Evolutionary conservation across 2,797 vertebrate genomes (phyloP), one percentile per base, ranked within the genome.

Genomic region (Dryobates pubescens): DNA sequence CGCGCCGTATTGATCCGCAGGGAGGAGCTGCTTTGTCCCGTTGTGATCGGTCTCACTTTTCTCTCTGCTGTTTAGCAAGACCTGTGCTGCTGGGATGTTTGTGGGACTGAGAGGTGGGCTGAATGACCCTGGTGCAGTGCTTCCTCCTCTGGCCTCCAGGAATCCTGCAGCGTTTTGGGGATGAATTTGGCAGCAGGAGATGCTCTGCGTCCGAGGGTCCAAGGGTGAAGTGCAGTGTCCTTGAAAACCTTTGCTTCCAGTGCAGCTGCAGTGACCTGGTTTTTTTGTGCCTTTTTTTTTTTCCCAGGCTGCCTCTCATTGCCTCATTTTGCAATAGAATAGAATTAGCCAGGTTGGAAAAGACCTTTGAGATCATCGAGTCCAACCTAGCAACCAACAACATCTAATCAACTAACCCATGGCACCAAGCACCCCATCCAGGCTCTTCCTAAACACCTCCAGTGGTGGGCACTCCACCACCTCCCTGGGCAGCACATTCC

Each of bases 81-180:
- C 27, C 9, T 0, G 0, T 74, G 51, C 41, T 85, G 26, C 69
- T 17, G 47, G 34, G 29, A 32, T 49, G 9, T 32, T 71, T 53
- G 17, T 82, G 24, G 76, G 45, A 30, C 1, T 53, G 30, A 14
- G 51, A 88, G 13, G 2, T 69, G 53, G 6, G 8, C 1, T 74
- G 32, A 30, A 24, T n/a, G 54, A 22, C 38, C 76, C 13, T 30
- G 17, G 6, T 64, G 13, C 53, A 8, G 9, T 29, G 17, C 30
- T 54, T 67, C 79, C 17, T 73, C 10, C 9, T 20, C 12, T 1
- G 1, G 8, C 6, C 57, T 73, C 4, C 32, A 38, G 53, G 20
- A 56, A 32, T 63, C 9, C 24, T 30, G 34, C 7, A 3, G 2
- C 1, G 0, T 30, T 84, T 67, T n/a, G 7, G 36, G 45, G 32